These are phyloP conservation scores for Bubo bubo DNA, from an alignment of 2,113 vertebrate species.

Conservation along the genomic window DNA sequence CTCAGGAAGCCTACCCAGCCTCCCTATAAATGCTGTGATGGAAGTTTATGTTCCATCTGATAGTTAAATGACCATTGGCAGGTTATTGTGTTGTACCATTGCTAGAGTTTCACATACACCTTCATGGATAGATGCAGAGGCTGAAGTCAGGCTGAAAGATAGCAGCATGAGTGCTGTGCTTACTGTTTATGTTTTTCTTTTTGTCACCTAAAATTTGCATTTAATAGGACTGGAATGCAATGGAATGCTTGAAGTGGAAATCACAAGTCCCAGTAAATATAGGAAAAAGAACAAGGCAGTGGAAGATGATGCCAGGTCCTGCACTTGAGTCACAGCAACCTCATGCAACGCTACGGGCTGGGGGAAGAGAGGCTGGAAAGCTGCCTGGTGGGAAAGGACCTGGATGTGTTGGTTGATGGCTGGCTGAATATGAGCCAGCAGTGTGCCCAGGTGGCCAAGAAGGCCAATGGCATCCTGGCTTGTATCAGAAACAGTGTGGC, in stretches of 20 bases:
- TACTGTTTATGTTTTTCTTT: not conserved
- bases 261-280: not conserved
- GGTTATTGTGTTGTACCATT: not conserved
- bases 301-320: not conserved
- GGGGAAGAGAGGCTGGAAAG: not conserved
- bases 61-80: conserved; percentile 12
- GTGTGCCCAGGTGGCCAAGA: not conserved
- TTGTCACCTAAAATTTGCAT: not conserved
- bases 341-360: not conserved
- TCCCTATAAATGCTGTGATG: not conserved
- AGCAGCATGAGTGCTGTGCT: not conserved
- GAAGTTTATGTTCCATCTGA: conserved; percentile 26
- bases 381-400: not conserved
- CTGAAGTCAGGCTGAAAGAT: not conserved
- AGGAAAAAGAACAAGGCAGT: not conserved
- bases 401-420: not conserved
- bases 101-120: not conserved
- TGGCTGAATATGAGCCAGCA: not conserved
- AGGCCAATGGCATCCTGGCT: not conserved
- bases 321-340: not conserved
- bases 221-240: not conserved
- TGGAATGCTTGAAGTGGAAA: not conserved
- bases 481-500: not conserved
- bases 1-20: conserved; percentile 7
- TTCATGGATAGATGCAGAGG: not conserved